These are phyloP conservation scores for Uria aalge DNA, from an alignment of 2,113 vertebrate genomes.

Conservation along the genomic window DNA sequence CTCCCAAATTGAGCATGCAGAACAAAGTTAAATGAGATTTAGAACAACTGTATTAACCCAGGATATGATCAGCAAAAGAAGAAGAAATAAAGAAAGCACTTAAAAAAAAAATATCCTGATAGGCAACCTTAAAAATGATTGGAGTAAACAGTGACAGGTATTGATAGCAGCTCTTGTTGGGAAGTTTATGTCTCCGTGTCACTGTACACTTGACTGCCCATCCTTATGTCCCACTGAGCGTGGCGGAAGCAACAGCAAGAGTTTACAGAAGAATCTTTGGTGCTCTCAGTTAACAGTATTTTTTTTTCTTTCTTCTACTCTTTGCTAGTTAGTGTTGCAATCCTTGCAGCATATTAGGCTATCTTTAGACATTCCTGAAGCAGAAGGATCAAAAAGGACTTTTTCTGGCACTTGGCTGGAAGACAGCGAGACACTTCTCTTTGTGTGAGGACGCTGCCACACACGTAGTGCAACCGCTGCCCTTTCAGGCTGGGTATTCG, in stretches of 20 bases:
- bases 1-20: neutral
- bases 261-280: neutral
- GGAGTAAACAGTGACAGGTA: neutral
- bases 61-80: neutral
- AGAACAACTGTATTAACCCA: neutral
- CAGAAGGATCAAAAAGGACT: neutral
- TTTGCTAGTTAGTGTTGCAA: neutral
- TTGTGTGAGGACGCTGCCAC: neutral
- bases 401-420: neutral
- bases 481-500: neutral
- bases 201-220: neutral
- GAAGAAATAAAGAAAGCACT: neutral
- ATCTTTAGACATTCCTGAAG: neutral
- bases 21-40: neutral
- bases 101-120: neutral
- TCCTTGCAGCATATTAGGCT: neutral
- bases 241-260: neutral
- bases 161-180: neutral
- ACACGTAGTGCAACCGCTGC: neutral
- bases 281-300: neutral
- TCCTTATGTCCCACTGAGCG: fast-evolving
- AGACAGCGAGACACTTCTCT: neutral
- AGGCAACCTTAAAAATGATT: neutral
- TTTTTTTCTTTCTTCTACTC: neutral
- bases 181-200: neutral